A percentile compares a stretch with the other conserved stretches of the same genome.
Conservation (phyloP, 1,140 invertebrate species). For the Papilio glaucus region DNA sequence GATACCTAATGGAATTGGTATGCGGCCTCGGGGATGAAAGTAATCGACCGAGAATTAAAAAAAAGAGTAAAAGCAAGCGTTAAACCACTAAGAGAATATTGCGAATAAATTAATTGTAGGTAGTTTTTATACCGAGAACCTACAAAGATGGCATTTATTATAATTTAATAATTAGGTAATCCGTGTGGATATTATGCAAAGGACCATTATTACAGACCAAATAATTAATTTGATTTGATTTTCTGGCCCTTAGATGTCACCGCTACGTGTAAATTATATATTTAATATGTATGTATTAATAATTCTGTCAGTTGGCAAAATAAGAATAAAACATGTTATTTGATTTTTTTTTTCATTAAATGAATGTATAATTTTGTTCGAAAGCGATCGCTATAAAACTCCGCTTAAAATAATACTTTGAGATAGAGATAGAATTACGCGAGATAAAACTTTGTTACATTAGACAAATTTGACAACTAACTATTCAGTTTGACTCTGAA, state of each 20-base stretch:
- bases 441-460: too few relatives aligned
- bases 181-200: not conserved
- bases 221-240: not conserved
- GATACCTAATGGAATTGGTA: conserved; percentile 64
- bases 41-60: conserved; percentile 35
- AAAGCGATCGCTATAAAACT: too few relatives aligned
- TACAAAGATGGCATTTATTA: not conserved
- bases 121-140: not conserved
- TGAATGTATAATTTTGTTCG: too few relatives aligned
- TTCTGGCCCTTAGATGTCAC: not conserved
- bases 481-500: too few relatives aligned
- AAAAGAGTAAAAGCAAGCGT: not conserved
- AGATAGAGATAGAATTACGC: too few relatives aligned
- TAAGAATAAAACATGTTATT: too few relatives aligned
- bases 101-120: not conserved
- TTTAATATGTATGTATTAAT: too few relatives aligned
- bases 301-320: too few relatives aligned
- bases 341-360: too few relatives aligned
- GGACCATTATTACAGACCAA: not conserved
- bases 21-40: conserved; percentile 46
- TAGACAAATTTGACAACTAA: too few relatives aligned
- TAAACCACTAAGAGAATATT: not conserved
- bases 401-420: too few relatives aligned
- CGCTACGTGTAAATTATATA: not conserved
- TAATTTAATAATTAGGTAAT: not conserved